A percentile compares a stretch with the other conserved stretches of the same genome.
Conservation (phyloP, 2,888 invertebrate genomes). For the Erpobdella octoculata region DNA sequence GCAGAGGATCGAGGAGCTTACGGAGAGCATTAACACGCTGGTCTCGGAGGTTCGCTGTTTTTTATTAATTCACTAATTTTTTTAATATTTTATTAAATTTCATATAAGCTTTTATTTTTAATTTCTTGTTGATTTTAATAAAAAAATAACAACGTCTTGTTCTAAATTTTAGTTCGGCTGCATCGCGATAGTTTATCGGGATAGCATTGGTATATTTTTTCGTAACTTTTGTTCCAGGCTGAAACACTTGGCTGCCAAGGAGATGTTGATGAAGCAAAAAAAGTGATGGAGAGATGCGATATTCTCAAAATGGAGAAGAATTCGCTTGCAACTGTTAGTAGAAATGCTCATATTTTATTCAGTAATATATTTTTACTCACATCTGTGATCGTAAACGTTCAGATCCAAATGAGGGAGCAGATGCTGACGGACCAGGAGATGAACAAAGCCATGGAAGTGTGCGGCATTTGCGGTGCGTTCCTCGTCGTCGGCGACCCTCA, state of each 20-base stretch:
- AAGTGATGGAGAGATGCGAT: slow-evolving; percentile 87
- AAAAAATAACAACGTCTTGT: no score
- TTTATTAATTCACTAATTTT: not conserved
- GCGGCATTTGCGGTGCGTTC: slow-evolving; percentile 94
- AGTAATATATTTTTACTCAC: no score
- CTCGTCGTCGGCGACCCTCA: slow-evolving; percentile 95
- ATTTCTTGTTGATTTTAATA: no score
- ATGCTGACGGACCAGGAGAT: slow-evolving; percentile 24
- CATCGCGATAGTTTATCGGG: no score
- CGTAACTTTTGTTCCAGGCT: slow-evolving; percentile 51
- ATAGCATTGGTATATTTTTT: not conserved
- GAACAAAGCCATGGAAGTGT: slow-evolving; percentile 91
- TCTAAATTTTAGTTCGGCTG: no score
- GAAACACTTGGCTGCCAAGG: slow-evolving; percentile 89
- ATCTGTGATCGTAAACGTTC: not conserved
- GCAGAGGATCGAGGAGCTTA: slow-evolving; percentile 4
- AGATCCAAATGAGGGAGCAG: slow-evolving; percentile 14
- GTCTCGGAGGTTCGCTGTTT: not conserved
- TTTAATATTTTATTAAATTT: not conserved
- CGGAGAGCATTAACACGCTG: slow-evolving; percentile 4
- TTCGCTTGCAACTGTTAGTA: slow-evolving; percentile 8
- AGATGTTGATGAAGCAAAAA: slow-evolving; percentile 93
- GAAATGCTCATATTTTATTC: no score
- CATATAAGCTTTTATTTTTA: not conserved
- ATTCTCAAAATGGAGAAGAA: slow-evolving; percentile 74